These are phyloP conservation scores for Xiphophorus birchmanni DNA, from an alignment of 2,797 vertebrate species.

Conservation along the genomic window DNA sequence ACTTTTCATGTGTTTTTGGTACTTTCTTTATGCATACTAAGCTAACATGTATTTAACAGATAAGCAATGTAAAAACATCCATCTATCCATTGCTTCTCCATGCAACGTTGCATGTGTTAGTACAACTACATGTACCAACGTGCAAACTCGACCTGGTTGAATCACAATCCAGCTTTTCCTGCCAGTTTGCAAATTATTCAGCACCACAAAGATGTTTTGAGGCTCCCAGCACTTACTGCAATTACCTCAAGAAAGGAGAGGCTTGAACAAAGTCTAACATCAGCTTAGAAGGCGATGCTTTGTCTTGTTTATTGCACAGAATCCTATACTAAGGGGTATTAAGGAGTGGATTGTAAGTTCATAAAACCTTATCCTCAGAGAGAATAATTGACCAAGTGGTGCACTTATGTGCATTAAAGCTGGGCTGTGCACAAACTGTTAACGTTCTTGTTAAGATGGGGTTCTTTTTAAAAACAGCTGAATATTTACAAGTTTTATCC, in stretches of 20 bases:
- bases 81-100: background rate
- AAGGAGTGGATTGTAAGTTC: conserved; percentile 12
- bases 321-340: conserved; percentile 1
- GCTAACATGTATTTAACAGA: background rate
- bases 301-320: background rate
- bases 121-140: background rate
- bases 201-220: background rate
- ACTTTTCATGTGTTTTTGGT: background rate
- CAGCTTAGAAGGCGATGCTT: background rate
- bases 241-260: conserved; percentile 3
- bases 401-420: conserved; percentile 1
- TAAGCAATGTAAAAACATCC: background rate
- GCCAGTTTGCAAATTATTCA: background rate
- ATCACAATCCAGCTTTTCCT: background rate
- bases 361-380: conserved; percentile 14
- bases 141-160: background rate
- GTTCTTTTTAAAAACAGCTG: conserved; percentile 3
- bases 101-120: background rate
- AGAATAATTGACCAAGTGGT: conserved; percentile 9
- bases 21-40: background rate
- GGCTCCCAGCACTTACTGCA: background rate
- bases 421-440: conserved; percentile 11
- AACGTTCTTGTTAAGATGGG: conserved; percentile 5
- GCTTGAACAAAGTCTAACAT: conserved; percentile 6
- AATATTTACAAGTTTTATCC: background rate